Evolutionary conservation across 2,113 vertebrate genomes (phyloP), one percentile per base, ranked within the genome.

Genomic region (Propithecus coquereli): DNA sequence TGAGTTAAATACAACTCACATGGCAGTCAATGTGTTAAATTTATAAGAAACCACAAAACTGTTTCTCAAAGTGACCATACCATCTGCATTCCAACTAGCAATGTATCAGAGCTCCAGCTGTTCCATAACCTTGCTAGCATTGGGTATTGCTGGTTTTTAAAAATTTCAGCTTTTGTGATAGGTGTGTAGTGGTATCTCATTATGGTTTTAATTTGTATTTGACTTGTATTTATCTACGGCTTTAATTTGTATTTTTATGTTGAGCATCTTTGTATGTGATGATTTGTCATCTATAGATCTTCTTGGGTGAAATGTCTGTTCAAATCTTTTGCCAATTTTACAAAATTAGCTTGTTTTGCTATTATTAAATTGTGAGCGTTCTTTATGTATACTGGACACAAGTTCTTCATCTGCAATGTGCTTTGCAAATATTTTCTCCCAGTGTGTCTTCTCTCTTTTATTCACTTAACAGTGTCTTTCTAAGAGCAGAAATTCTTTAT

Each of bases 201-300:
- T 52, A 88, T 63, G 70, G 37, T 71, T 94, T 85, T 71, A 25
- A 47, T 59, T 61, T 76, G 66, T 59, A 27, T 97, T 88, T 94
- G 47, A 74, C 57, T 96, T 25, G 14, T n/a, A 65, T 65, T 52
- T 45, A 20, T 16, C 57, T 54, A 52, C 65, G 57, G 52, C 63
- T 92, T 83, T 52, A 52, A 68, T 84, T 30, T 81, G 37, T 90
- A 30, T 90, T 85, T 73, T 45, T 52, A 50, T 40, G 1, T 45
- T 66, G 37, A 74, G 3, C 59, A 95, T 76, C 32, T 84, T 84
- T 90, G 59, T 43, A 59, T 25, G n/a, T 34, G 77, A 59, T 88
- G 87, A 65, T 84, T 87, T 87, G 34, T 25, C 65, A 70, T 84
- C 30, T 95, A 22, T 92, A 3, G 25, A 34, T 71, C 54, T 92